Evolutionary conservation across 2,797 vertebrate genomes (phyloP), one percentile per base, ranked within the genome.

Genomic region (Aplochiton taeniatus): DNA sequence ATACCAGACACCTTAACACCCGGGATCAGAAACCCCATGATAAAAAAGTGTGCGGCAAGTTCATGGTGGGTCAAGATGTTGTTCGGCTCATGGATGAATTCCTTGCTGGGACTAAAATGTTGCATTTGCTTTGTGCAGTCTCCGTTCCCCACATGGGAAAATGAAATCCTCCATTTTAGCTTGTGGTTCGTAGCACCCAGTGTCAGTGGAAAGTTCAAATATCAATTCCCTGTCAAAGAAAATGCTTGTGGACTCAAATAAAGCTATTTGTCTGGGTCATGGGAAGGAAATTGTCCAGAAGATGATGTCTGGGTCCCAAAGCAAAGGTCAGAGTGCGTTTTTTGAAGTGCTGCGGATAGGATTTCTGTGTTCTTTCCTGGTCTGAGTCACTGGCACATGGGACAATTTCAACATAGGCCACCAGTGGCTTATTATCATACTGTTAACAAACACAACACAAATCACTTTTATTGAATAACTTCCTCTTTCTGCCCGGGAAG

Each of bases 1-100:
- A 83, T 86, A 65, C 77, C 78, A 79, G 73, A 76, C 81, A 68
- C 81, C 73, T 70, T 70, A 81, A 83, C 73, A 47, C 78, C 76
- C 80, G 80, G 83, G 82, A 86, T 87, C 81, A 72, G 73, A 31
- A 31, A 31, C 3, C 31, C 31, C 64, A 68, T 61, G 49, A 52
- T 77, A 65, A 59, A 82, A n/a, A 77, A 57, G 74, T 41, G 43
- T 64, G 46, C 62, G 44, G 66, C 62, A 41, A 81, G 73, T 73
- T 81, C 71, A 75, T 66, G 50, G 70, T 69, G 47, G 61, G 67
- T 58, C 61, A 66, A 61, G 65, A 78, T 17, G 73, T 70, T 70
- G 55, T 71, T 69, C 52, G 6, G 17, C 11, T 11, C 52, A 19
- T 54, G 31, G 31, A 31, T 31, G 31, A 31, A 18, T 54, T 17